Base-by-base conservation (phyloP, 2,113 vertebrate genomes). In the Xenopus tropicalis region DNA sequence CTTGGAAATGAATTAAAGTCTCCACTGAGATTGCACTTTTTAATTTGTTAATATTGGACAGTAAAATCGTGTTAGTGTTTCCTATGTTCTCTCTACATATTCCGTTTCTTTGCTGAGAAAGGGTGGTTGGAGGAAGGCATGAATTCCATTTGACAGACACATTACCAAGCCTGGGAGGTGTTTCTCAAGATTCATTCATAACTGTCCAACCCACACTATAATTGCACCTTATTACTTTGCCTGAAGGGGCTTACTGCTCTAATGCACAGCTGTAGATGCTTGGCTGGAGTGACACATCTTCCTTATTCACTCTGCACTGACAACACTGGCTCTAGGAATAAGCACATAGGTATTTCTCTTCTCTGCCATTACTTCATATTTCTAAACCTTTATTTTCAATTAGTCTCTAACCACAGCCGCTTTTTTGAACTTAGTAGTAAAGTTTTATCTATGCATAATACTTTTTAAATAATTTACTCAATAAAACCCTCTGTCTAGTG, bases 151-250 rank as follows among this genome's bases (percentile, higher is more conserved):
- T 76, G 73, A 76, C 73, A 76, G 73, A 76, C 66, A 76, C 58
- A 76, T 76, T 76, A 76, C 73, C 66, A 69, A 76, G 73, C 73
- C 66, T 54, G 48, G 73, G 66, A 76, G 73, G 65, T 20, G 73
- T 69, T 76, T 76, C 59, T 76, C 56, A 43, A 69, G 73, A 69
- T 69, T 69, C 73, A 76, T 76, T 76, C 73, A 76, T 76, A 76
- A 69, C 73, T 76, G 73, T 76, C 73, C 72, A 74, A 62, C 72
- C 65, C 59, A 69, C 73, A 37, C 73, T 63, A 76, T 76, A 76
- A 76, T 76, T 76, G 73, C 46, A 76, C 73, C 73, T 76, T 76
- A 76, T 76, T 76, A 67, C 66, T 76, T 66, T 76, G 66, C 66
- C 66, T 46, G 66, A 46, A 46, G 52, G 64, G 66, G 58, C 59